Conservation (phyloP, 2,888 invertebrate genomes). For the Melieria picta region DNA sequence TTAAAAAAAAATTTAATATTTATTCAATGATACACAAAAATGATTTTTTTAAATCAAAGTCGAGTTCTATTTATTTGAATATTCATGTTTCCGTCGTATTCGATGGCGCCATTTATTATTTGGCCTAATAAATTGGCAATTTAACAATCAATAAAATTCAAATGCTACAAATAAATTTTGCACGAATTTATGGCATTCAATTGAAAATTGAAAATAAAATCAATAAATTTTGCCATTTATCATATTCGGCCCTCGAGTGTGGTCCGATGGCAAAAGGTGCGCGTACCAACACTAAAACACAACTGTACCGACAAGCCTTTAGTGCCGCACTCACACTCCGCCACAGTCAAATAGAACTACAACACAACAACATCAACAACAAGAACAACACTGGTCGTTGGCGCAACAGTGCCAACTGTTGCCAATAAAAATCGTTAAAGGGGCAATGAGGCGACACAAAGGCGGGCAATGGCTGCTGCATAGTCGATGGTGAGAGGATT, state of each 20-base stretch:
- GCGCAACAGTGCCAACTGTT: slow-evolving; percentile 6
- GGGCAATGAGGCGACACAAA: background rate
- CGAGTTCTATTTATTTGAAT: background rate
- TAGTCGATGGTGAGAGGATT: background rate
- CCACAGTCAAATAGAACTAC: too few relatives aligned
- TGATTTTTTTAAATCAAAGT: background rate
- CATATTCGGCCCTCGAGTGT: slow-evolving; percentile 11
- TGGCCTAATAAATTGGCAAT: slow-evolving; percentile 28
- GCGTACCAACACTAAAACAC: background rate
- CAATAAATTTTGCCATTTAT: slow-evolving; percentile 36
- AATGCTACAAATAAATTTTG: slow-evolving; percentile 25
- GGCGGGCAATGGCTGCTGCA: background rate
- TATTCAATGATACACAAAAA: too few relatives aligned
- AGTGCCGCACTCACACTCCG: too few relatives aligned
- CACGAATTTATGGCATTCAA: slow-evolving; percentile 40
- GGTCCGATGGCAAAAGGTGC: background rate
- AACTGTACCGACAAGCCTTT: background rate
- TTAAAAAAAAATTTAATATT: background rate
- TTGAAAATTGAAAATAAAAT: slow-evolving; percentile 34
- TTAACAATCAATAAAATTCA: slow-evolving; percentile 32
- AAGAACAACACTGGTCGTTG: background rate
- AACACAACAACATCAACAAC: too few relatives aligned
- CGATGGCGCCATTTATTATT: background rate
- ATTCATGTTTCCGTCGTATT: background rate
- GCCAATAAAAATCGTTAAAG: background rate